Percentiles rank a stretch among this genome's conserved stretches.
Conservation (phyloP, 2,113 vertebrate species). For the Tauraco erythrolophus region DNA sequence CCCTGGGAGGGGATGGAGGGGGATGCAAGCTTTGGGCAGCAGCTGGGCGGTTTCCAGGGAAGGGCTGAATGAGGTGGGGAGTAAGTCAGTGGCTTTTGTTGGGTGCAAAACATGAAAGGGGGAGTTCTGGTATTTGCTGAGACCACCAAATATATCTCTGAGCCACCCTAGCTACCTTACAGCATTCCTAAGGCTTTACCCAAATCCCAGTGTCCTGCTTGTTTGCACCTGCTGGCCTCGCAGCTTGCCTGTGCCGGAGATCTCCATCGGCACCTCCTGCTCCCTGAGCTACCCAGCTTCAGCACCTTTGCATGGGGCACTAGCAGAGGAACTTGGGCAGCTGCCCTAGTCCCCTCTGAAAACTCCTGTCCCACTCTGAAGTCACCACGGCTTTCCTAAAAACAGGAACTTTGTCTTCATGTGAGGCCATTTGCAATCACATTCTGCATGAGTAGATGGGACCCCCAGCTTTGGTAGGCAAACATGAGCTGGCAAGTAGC, state of each 20-base stretch:
- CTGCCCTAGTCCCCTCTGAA: not conserved
- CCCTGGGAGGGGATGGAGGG: no score
- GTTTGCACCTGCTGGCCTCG: no score
- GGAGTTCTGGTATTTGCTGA: accelerated
- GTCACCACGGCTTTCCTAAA: accelerated
- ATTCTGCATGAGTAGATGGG: accelerated
- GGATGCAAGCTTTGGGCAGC: no score
- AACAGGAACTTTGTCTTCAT: accelerated
- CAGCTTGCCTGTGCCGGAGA: not conserved
- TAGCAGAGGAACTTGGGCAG: accelerated
- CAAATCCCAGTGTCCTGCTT: not conserved
- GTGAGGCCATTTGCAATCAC: accelerated
- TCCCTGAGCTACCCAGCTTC: not conserved
- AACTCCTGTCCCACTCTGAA: accelerated
- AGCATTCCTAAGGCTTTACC: not conserved
- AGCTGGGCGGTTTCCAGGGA: accelerated
- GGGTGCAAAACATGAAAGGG: accelerated
- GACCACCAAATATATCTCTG: not conserved
- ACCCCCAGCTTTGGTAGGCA: not conserved
- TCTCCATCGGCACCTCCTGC: accelerated
- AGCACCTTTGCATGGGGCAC: accelerated
- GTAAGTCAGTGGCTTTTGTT: accelerated
- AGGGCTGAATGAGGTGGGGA: not conserved
- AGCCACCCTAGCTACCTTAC: accelerated
- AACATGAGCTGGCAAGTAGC: not conserved